Evolutionary conservation across 2,888 invertebrate genomes (phyloP).

Genomic region (Cephus nigrinus): DNA sequence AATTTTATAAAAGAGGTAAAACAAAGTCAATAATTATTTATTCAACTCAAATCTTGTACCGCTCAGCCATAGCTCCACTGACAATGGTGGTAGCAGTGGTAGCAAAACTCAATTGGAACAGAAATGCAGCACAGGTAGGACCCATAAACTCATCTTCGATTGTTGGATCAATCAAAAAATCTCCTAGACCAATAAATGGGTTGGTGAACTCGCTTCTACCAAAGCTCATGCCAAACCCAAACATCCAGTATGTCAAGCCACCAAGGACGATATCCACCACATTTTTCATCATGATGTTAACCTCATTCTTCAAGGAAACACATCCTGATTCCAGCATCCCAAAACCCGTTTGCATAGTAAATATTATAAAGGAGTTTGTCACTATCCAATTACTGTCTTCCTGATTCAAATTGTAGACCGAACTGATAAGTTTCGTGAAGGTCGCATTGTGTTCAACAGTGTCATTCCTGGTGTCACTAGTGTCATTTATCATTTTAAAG

Average conservation of each 20-base stretch:
- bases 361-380: slow-evolving; percentile 89
- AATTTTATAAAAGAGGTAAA: not conserved
- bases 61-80: slow-evolving; percentile 94
- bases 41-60: slow-evolving; percentile 67
- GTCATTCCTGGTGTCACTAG: not conserved
- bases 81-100: slow-evolving; percentile 93
- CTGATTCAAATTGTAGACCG: slow-evolving; percentile 73
- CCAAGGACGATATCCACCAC: slow-evolving; percentile 93
- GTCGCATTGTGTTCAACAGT: slow-evolving; percentile 30
- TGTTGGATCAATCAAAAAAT: slow-evolving; percentile 80
- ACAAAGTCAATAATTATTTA: not conserved
- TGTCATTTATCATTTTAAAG: not conserved
- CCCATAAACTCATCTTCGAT: slow-evolving; percentile 84
- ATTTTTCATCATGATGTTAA: slow-evolving; percentile 98
- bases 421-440: slow-evolving; percentile 35
- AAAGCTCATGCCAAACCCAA: slow-evolving; percentile 93
- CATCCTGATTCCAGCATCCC: slow-evolving; percentile 94
- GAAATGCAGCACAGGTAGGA: slow-evolving; percentile 85
- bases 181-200: slow-evolving; percentile 85
- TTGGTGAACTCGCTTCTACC: slow-evolving; percentile 80
- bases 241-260: slow-evolving; percentile 93
- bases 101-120: slow-evolving; percentile 91
- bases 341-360: slow-evolving; percentile 96
- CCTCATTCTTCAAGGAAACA: slow-evolving; percentile 93
- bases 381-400: slow-evolving; percentile 92